phyloP scores from a whole-genome alignment of 1,140 invertebrate genomes.

The Papilio polyxenes region DNA sequence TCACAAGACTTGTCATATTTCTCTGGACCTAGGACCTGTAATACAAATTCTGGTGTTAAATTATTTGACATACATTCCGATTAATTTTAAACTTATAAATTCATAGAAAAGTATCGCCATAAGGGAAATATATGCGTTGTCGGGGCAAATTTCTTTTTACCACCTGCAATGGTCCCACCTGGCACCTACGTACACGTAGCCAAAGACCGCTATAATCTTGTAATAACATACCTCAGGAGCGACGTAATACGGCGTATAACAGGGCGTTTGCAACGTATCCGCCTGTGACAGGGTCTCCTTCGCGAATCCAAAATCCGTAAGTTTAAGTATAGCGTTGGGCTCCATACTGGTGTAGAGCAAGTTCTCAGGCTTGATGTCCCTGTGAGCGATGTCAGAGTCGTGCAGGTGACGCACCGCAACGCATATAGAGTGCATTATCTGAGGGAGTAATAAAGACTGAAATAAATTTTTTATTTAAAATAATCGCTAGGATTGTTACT shows the following conservation, averaged over 20 bases:
- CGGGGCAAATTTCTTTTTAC: too few relatives aligned
- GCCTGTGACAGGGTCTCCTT: conserved; percentile 95
- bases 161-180: too few relatives aligned
- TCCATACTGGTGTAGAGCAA: conserved; percentile 89
- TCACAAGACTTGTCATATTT: conserved; percentile 99
- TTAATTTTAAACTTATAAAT: neutral
- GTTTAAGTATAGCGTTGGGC: conserved; percentile 90
- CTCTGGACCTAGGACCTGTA: conserved; percentile 95
- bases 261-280: conserved; percentile 96
- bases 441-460: conserved; percentile 47
- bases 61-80: neutral
- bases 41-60: neutral
- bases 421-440: conserved; percentile 98
- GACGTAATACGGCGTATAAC: conserved; percentile 99
- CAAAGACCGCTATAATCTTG: too few relatives aligned
- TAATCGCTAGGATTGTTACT: neutral
- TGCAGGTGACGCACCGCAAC: conserved; percentile 97
- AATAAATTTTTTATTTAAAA: conserved; percentile 18
- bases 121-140: too few relatives aligned
- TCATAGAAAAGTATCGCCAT: too few relatives aligned
- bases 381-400: conserved; percentile 97
- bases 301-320: conserved; percentile 99
- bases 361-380: conserved; percentile 98
- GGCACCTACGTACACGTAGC: too few relatives aligned
- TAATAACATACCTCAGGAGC: conserved; percentile 77